A percentile compares a stretch with the other conserved stretches of the same genome.
phyloP scores from a whole-genome alignment of 2,113 vertebrate genomes.

The Epinephelus moara region DNA sequence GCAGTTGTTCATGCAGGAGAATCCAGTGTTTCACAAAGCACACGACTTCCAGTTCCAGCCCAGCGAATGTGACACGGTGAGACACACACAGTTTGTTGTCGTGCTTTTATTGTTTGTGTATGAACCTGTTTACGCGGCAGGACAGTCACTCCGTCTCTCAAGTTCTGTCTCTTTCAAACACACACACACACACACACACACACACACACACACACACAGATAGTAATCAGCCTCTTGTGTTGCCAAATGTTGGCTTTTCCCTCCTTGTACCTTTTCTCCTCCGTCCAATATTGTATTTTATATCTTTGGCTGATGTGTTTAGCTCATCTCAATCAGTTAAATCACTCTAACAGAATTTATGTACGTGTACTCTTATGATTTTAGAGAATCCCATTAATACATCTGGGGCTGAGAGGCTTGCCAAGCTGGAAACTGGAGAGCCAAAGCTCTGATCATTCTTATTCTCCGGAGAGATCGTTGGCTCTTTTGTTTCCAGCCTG shows the following conservation, averaged over 20 bases:
- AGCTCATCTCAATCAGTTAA: conserved; percentile 19
- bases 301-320: not conserved
- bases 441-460: conserved; percentile 44
- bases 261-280: not conserved
- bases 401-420: conserved; percentile 27
- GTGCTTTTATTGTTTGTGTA: conserved; percentile 34
- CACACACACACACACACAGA: conserved; percentile 14
- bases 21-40: conserved; percentile 93
- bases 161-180: not conserved
- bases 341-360: conserved; percentile 12
- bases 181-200: conserved; percentile 27
- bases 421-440: conserved; percentile 38
- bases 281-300: conserved; percentile 10
- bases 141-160: not conserved
- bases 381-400: conserved; percentile 28
- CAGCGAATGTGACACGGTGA: conserved; percentile 94
- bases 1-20: conserved; percentile 97
- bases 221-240: conserved; percentile 19
- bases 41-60: conserved; percentile 98
- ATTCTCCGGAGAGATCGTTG: conserved; percentile 34
- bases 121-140: conserved; percentile 42
- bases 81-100: conserved; percentile 46
- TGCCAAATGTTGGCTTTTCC: not conserved
- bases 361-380: not conserved
- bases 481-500: conserved; percentile 45